Evolutionary conservation across 2,113 vertebrate genomes (phyloP).

Genomic region (Pachyramphus minor): DNA sequence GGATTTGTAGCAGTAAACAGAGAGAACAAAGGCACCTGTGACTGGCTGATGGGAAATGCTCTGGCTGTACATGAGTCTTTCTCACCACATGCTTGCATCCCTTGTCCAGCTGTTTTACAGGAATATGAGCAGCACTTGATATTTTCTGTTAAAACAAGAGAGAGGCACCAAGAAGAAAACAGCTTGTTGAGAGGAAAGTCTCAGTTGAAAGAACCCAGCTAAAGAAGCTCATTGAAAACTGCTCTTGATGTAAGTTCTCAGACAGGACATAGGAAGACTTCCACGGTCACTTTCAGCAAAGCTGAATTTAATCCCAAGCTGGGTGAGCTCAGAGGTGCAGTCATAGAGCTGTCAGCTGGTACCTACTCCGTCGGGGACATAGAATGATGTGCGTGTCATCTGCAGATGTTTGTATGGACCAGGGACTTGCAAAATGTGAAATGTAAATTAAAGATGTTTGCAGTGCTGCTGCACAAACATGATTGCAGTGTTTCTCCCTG

Average conservation of each 20-base stretch:
- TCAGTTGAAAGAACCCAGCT: neutral
- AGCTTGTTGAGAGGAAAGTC: neutral
- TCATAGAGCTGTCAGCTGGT: neutral
- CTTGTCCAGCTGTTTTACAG: neutral
- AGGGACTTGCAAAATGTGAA: neutral
- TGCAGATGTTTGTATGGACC: neutral
- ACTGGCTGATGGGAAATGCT: neutral
- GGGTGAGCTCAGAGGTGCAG: neutral
- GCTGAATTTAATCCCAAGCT: neutral
- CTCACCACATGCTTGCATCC: neutral
- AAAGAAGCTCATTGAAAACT: neutral
- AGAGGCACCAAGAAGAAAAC: neutral
- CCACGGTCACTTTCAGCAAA: neutral
- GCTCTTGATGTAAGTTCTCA: neutral
- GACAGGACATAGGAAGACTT: neutral
- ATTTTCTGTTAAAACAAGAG: neutral
- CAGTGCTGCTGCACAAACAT: neutral
- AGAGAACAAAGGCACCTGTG: neutral
- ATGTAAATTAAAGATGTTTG: neutral
- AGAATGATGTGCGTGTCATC: neutral
- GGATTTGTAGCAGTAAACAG: neutral
- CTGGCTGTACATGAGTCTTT: neutral
- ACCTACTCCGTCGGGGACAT: accelerated
- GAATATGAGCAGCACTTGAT: neutral
- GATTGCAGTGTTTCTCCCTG: neutral